Conservation (phyloP, 2,797 vertebrate genomes). For the Trachops cirrhosus region DNA sequence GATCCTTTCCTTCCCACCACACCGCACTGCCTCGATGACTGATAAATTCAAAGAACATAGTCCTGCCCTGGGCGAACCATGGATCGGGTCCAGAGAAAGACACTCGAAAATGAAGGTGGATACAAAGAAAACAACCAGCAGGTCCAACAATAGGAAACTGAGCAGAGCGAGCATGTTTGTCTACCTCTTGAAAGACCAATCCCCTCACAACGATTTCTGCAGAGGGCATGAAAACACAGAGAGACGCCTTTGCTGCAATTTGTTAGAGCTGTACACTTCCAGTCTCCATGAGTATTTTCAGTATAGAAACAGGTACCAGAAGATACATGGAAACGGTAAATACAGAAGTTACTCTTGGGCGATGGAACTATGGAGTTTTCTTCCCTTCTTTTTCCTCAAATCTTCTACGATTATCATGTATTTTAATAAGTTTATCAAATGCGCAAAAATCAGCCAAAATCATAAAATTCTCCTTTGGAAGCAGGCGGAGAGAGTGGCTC, state of each 20-base stretch:
- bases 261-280: not conserved
- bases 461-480: not conserved
- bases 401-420: not conserved
- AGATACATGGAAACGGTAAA: not conserved
- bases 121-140: not conserved
- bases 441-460: not conserved
- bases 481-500: too few species aligned
- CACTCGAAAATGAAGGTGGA: not conserved
- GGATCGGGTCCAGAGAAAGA: not conserved
- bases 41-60: not conserved
- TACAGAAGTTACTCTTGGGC: not conserved
- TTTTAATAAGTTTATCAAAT: not conserved
- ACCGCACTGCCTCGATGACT: rapidly evolving
- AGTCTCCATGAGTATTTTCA: not conserved
- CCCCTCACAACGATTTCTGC: not conserved
- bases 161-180: not conserved
- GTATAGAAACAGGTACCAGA: not conserved
- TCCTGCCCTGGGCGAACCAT: not conserved
- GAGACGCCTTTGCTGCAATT: not conserved
- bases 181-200: not conserved
- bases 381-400: not conserved
- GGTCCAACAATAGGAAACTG: not conserved
- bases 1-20: not conserved
- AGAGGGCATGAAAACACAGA: not conserved
- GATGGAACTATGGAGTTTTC: not conserved